Conservation (phyloP, 2,113 vertebrate species). For the Puma concolor region DNA sequence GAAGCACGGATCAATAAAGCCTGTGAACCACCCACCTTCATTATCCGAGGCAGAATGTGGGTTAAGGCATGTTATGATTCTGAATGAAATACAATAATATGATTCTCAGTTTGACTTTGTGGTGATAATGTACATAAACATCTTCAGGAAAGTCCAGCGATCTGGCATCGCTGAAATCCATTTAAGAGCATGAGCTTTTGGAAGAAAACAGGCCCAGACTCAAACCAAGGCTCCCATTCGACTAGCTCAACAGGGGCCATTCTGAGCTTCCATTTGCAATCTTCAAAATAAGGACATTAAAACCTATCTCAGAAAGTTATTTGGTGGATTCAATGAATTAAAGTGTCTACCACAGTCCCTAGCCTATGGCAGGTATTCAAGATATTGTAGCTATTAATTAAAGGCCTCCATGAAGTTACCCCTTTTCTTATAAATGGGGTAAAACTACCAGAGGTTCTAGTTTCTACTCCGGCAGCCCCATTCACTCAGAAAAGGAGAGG, state of each 20-base stretch:
- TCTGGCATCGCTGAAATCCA: not conserved
- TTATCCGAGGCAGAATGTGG: not conserved
- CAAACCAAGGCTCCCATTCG: not conserved
- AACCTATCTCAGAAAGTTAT: not conserved
- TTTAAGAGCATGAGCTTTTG: not conserved
- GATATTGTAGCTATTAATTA: not conserved
- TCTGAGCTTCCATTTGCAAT: not conserved
- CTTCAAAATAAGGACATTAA: not conserved
- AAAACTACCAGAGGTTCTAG: not conserved
- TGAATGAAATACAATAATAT: not conserved
- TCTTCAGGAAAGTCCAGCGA: not conserved
- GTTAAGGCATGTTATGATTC: slow-evolving; percentile 13
- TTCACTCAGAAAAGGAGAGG: not conserved
- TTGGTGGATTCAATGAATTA: not conserved
- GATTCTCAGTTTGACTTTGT: not conserved
- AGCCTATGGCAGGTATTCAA: not conserved
- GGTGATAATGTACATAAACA: not conserved
- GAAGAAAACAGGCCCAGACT: not conserved
- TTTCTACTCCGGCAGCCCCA: not conserved
- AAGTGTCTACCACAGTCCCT: not conserved
- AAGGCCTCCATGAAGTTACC: not conserved
- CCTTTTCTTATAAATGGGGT: not conserved
- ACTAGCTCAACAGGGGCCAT: not conserved
- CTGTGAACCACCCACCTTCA: not conserved
- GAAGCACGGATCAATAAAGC: not conserved